Evolutionary conservation across 2,797 vertebrate species (phyloP), one percentile per base, ranked within the genome.

Genomic region (Argyrosomus regius): DNA sequence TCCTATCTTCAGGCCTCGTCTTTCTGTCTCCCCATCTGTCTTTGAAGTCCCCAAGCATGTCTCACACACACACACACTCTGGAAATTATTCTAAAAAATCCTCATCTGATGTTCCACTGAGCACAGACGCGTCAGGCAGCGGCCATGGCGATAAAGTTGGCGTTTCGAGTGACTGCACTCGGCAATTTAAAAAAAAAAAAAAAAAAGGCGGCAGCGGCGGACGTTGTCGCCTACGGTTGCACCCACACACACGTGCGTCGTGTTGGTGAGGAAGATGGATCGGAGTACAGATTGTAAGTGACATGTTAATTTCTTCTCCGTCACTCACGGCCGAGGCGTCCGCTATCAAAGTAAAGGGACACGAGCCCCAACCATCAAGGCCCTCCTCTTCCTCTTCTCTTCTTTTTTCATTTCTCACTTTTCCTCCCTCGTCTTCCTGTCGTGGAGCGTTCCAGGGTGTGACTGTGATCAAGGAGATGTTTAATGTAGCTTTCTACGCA

Each of bases 291-390:
- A 96, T 94, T 95, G 94, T 95, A 95, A 96, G 94, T 94, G 80
- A 96, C 94, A 95, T 95, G 93, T 96, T 96, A 94, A 96, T 97
- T 96, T 96, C 93, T 96, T 92, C 93, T 90, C 92, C 87, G 92
- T 95, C 95, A 95, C 94, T 95, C 95, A 96, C 88, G 84, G 82
- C 84, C 84, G 77, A 88, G 88, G 92, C 91, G 76, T 94, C 93
- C 71, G 87, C 93, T 91, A 92, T 92, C 90, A 93, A 87, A 92
- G 90, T 87, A 93, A 91, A 88, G 89, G 92, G 87, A 92, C 89
- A 78, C 50, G n/a, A 72, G 71, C 65, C 72, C 58, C 67, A 81
- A 73, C 87, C 81, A 80, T 89, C 83, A 88, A 86, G 80, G 64
- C 88, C 69, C 73, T 62, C 43, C 82, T 69, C 35, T 8, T 39